Percentiles rank a stretch among this genome's conserved stretches.
Evolutionary conservation across 2,888 invertebrate species (phyloP).

Genomic region (Netelia fuscicornis): DNA sequence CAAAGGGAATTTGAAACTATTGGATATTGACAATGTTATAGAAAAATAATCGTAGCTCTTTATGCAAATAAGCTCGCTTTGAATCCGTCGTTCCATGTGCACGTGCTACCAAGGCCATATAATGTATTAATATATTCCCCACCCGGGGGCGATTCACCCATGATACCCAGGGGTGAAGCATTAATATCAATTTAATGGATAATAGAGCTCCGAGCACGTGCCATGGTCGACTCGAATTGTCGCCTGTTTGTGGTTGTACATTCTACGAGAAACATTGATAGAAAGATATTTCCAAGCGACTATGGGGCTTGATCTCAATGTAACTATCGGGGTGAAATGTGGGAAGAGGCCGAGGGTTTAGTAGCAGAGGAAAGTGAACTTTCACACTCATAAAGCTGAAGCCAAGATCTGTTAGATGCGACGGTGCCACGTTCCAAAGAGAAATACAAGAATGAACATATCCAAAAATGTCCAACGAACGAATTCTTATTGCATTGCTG

Average conservation of each 20-base stretch:
- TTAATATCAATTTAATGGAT: conserved; percentile 60
- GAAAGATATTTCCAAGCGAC: background rate
- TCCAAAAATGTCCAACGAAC: too few species aligned
- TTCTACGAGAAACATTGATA: conserved; percentile 10
- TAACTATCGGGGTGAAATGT: too few species aligned
- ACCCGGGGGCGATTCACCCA: conserved; percentile 21
- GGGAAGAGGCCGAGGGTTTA: too few species aligned
- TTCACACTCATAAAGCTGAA: too few species aligned
- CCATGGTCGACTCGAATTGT: conserved; percentile 25
- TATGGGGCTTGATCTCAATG: background rate
- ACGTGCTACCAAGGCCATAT: conserved; percentile 21
- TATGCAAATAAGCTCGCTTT: conserved; percentile 13
- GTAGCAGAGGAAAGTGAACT: too few species aligned
- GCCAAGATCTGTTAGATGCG: too few species aligned
- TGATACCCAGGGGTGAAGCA: conserved; percentile 31
- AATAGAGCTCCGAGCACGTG: conserved; percentile 46
- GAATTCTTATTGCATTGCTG: too few species aligned
- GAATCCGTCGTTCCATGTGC: conserved; percentile 7
- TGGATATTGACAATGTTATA: background rate
- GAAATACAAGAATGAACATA: too few species aligned
- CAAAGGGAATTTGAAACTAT: background rate
- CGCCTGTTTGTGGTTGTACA: conserved; percentile 20
- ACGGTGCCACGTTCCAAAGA: too few species aligned
- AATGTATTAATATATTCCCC: conserved; percentile 48
- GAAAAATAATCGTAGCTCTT: conserved; percentile 3